Percentiles rank a stretch among this genome's conserved stretches.
phyloP scores from a whole-genome alignment of 2,113 vertebrate species.

The Corvus moneduloides region DNA sequence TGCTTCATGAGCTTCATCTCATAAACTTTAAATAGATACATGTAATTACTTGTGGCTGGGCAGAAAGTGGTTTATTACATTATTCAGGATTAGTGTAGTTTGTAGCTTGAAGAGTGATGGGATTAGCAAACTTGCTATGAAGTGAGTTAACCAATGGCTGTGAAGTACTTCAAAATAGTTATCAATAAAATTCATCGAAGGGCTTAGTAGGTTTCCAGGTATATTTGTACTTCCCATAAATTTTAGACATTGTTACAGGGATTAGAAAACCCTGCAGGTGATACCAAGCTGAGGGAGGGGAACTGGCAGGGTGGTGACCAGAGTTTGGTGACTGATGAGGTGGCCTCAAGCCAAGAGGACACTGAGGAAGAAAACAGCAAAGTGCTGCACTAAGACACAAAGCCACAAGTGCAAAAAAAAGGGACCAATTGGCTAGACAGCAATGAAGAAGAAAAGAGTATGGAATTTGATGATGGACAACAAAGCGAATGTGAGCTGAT shows the following conservation, averaged over 20 bases:
- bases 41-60: neutral
- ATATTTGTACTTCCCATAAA: neutral
- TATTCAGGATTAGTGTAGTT: neutral
- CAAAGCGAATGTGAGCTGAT: neutral
- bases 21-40: neutral
- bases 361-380: fast-evolving
- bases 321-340: neutral
- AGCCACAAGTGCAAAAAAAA: neutral
- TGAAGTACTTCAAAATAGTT: neutral
- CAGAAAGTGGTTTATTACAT: neutral
- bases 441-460: neutral
- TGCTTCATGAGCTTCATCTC: neutral
- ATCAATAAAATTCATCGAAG: neutral
- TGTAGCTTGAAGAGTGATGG: neutral
- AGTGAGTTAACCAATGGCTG: neutral
- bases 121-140: neutral
- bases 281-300: neutral
- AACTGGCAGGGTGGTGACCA: too few relatives aligned
- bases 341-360: neutral
- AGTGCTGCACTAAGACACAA: neutral
- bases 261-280: neutral
- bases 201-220: neutral
- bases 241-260: neutral
- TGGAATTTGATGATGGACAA: neutral
- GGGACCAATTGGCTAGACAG: neutral